phyloP scores from a whole-genome alignment of 2,797 vertebrate species.

The Melanotaenia pygmaea region DNA sequence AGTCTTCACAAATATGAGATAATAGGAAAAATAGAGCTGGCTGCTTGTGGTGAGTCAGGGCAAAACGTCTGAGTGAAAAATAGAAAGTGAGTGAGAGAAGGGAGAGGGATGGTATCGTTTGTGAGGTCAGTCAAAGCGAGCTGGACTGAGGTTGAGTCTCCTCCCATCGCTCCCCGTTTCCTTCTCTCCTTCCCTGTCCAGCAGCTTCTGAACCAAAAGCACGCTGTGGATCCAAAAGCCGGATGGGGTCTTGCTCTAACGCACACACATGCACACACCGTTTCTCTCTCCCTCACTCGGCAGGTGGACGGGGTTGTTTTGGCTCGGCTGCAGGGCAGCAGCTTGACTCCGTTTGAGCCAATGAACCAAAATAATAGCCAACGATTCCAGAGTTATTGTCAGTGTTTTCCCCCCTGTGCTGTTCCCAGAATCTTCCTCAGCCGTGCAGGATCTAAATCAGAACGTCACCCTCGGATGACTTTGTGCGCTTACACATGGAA shows the following conservation, averaged over 20 bases:
- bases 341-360: constrained; percentile 82
- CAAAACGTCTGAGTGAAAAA: constrained; percentile 78
- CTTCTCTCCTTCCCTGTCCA: constrained; percentile 39
- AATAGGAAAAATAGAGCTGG: constrained; percentile 91
- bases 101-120: constrained; percentile 68
- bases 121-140: constrained; percentile 55
- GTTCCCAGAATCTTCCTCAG: constrained; percentile 75
- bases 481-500: constrained; percentile 39
- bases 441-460: constrained; percentile 41
- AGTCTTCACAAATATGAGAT: constrained; percentile 96
- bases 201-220: constrained; percentile 66
- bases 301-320: constrained; percentile 83
- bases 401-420: constrained; percentile 53
- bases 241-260: constrained; percentile 50
- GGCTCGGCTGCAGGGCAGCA: constrained; percentile 79
- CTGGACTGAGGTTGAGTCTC: constrained; percentile 56
- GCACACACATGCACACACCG: constrained; percentile 16
- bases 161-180: constrained; percentile 40
- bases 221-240: constrained; percentile 63
- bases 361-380: constrained; percentile 81
- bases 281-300: constrained; percentile 61
- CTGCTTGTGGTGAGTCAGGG: constrained; percentile 82
- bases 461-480: constrained; percentile 52
- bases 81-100: constrained; percentile 67
- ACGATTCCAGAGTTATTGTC: constrained; percentile 81